These are phyloP conservation scores for Cephus spinipes DNA, from an alignment of 2,888 invertebrate species.

Conservation along the genomic window DNA sequence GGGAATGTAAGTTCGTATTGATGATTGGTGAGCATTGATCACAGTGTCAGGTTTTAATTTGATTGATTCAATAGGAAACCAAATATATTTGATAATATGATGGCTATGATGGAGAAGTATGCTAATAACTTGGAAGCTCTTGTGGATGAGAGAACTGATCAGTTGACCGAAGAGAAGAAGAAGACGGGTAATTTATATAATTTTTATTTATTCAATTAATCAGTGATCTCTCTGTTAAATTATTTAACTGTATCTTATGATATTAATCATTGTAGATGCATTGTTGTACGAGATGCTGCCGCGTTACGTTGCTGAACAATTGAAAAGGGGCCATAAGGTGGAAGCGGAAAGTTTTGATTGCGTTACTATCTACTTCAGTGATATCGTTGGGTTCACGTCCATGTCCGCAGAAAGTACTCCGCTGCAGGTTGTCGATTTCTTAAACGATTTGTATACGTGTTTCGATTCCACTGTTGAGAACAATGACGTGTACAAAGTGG, in stretches of 20 bases:
- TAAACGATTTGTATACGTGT: slow-evolving; percentile 94
- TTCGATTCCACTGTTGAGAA: slow-evolving; percentile 95
- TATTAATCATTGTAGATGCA: slow-evolving; percentile 72
- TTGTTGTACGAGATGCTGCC: slow-evolving; percentile 90
- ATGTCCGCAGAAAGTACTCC: slow-evolving; percentile 95
- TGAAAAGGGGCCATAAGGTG: slow-evolving; percentile 90
- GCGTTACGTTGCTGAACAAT: slow-evolving; percentile 89
- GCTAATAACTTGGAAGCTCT: slow-evolving; percentile 94
- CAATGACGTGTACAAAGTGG: slow-evolving; percentile 95
- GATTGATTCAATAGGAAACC: slow-evolving; percentile 76
- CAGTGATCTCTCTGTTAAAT: background rate
- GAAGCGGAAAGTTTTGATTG: slow-evolving; percentile 92
- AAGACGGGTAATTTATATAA: slow-evolving; percentile 81
- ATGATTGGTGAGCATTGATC: background rate
- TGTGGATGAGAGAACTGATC: slow-evolving; percentile 94
- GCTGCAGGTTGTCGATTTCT: slow-evolving; percentile 89
- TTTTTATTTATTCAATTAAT: background rate
- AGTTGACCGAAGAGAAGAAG: slow-evolving; percentile 94
- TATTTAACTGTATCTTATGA: background rate
- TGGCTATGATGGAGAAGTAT: slow-evolving; percentile 98
- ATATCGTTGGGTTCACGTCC: slow-evolving; percentile 92
- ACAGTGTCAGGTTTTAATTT: slow-evolving; percentile 5
- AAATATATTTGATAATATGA: slow-evolving; percentile 98
- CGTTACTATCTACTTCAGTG: slow-evolving; percentile 95
- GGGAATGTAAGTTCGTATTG: slow-evolving; percentile 80